Percentiles rank a stretch among this genome's conserved stretches.
Evolutionary conservation across 2,888 invertebrate species (phyloP).

Genomic region (Taphrorychus bicolor): DNA sequence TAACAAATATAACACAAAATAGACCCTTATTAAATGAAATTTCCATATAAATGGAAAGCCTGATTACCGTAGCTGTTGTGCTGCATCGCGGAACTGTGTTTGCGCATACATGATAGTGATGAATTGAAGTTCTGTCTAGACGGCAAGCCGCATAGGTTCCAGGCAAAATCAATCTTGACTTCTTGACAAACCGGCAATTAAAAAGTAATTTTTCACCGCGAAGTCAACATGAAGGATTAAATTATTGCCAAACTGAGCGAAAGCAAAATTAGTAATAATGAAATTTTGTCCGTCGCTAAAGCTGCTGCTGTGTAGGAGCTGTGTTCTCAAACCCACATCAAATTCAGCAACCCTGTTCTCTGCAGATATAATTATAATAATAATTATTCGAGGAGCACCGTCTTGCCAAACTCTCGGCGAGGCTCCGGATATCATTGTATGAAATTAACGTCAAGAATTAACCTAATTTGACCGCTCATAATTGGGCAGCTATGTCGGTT

Average conservation of each 20-base stretch:
- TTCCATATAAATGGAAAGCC: constrained; percentile 31
- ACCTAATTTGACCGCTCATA: constrained; percentile 19
- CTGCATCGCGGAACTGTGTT: constrained; percentile 6
- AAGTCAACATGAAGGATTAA: constrained; percentile 5
- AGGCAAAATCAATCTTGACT: background rate
- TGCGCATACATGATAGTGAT: background rate
- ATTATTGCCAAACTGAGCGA: constrained; percentile 13
- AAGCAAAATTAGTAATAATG: constrained; percentile 22
- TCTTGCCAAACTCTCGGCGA: constrained; percentile 22
- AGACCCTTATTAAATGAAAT: constrained; percentile 23
- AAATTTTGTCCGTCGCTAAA: constrained; percentile 24
- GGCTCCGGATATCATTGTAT: constrained; percentile 16
- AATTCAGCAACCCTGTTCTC: constrained; percentile 19
- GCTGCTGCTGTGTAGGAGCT: constrained; percentile 14
- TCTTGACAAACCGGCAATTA: background rate
- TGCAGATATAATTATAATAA: constrained; percentile 30
- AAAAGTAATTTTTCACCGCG: constrained; percentile 20
- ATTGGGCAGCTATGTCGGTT: no score
- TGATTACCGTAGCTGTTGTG: constrained; percentile 20
- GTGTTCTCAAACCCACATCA: constrained; percentile 25
- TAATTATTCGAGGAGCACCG: constrained; percentile 30
- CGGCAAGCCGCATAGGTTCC: background rate
- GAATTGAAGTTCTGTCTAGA: background rate
- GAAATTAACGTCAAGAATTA: constrained; percentile 24
- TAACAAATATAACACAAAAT: constrained; percentile 29